Base-by-base conservation (phyloP, 2,888 invertebrate species). In the Ommatoiulus sabulosus region DNA sequence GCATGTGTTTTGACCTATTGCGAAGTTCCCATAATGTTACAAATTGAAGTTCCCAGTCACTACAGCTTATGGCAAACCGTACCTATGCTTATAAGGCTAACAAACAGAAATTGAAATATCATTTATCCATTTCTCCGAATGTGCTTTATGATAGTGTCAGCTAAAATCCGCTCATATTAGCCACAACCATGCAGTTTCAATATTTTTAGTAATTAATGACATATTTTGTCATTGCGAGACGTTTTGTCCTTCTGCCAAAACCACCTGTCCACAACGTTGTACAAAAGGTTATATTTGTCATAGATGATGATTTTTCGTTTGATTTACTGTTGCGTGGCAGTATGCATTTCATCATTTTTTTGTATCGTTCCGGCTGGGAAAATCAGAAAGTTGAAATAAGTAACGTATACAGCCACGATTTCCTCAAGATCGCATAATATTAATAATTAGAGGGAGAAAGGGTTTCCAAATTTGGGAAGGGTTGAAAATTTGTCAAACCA, bases 301-400 rank as follows among this genome's bases (percentile, higher is more conserved):
- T 72, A 8, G 72, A 24, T 8, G 20, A 24, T 72, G 72, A 24
- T 10, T 72, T 72, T 72, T 72, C 72, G 8, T 72, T 17, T 72
- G 15, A 80, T 43, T 80, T 80, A 43, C 35, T 80, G 80, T 12
- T 43, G 35, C 10, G 35, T 80, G 80, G 35, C 35, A 80, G 12
- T 35, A 80, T 35, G 2, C 72, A 80, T 80, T 80, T 80, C 35
- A 80, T 80, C 35, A 15, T 80, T 24, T 80, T 80, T 80, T 80
- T 35, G 12, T 12, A 6, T 80, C 80, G 10, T 80, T 57, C 35
- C 24, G 35, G 80, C 35, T 15, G 35, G 35, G 35, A 80, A 80
- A 35, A 35, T 43, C 80, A 80, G 10, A 52, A 52, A 52, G 52
- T 52, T 52, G 12, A 4, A 48, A 10, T 10, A 48, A 48, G 7